Percentiles rank a stretch among this genome's conserved stretches.
Evolutionary conservation across 2,888 invertebrate genomes (phyloP).

Genomic region (Autographa gamma): DNA sequence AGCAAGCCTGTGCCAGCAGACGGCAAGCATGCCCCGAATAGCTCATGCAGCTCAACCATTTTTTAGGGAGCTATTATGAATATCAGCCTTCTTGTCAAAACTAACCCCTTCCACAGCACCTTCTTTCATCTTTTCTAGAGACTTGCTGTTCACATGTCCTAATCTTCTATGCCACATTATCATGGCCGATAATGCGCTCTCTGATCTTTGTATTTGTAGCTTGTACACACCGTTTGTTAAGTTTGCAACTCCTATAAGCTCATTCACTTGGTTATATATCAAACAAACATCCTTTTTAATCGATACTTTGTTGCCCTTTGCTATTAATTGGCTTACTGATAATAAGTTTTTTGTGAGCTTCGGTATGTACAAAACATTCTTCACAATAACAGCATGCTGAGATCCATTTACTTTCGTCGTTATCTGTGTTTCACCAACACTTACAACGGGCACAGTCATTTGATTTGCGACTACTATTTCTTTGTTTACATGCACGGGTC

Average conservation of each 20-base stretch:
- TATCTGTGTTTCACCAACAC: conserved; percentile 11
- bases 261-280: conserved; percentile 29
- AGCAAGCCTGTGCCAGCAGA: too few species aligned
- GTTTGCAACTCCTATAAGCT: conserved; percentile 9
- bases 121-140: conserved; percentile 10
- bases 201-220: conserved; percentile 3
- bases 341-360: conserved; percentile 46
- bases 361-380: conserved; percentile 28
- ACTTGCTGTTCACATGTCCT: conserved; percentile 6
- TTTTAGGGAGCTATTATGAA: not conserved
- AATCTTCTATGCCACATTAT: conserved; percentile 13
- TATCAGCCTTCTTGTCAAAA: conserved; percentile 12
- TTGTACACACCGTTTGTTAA: conserved; percentile 18
- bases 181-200: not conserved
- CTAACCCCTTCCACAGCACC: conserved; percentile 13
- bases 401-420: conserved; percentile 13
- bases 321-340: conserved; percentile 43
- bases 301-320: conserved; percentile 25
- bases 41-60: too few species aligned
- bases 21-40: too few species aligned
- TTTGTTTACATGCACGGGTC: not conserved
- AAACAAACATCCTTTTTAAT: conserved; percentile 28
- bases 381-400: conserved; percentile 31
- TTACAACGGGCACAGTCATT: not conserved
- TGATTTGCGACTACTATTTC: conserved; percentile 15